Evolutionary conservation across 2,113 vertebrate species (phyloP), one percentile per base, ranked within the genome.

Genomic region (Lepisosteus oculatus): DNA sequence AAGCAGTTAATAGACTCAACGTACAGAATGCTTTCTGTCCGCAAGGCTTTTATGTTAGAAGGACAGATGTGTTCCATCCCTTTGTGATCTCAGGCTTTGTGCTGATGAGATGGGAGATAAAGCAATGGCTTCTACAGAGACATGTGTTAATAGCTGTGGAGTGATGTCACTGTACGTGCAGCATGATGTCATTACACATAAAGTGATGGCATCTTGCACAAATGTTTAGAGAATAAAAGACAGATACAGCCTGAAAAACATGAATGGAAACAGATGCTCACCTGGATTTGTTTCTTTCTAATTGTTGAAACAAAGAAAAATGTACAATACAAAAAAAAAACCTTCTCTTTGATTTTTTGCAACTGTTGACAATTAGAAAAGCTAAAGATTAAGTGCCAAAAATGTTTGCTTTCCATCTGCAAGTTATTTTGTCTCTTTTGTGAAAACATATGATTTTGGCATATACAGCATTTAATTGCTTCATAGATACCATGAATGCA

Each of bases 321-420:
- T 43, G 8, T 41, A 66, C 64, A 62, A 72, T 62, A 69, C 55
- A 68, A 72, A 70, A 73, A 65, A 69, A 72, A 68, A 72, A 65
- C 51, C 55, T 56, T 62, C 54, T 65, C 65, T 63, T 65, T 72
- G 12, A 68, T 56, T 66, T 43, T 55, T 66, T 68, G 55, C 68
- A 71, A 72, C 56, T 66, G 62, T 66, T 74, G 67, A 68, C 78
- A 77, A 81, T 69, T 74, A 61, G 69, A 73, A 57, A 73, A 56
- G 61, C 59, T 72, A 42, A 65, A 74, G 68, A 43, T 43, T 67
- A 66, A 54, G 47, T 73, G 71, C 68, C 63, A 71, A 75, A 59
- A 67, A 45, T 71, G 70, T 73, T 61, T 70, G 73, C 56, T 72
- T 66, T 61, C 43, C 79, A 78, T 76, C 77, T 81, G 79, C 55